Evolutionary conservation across 2,888 invertebrate species (phyloP).

Genomic region (Cryptocheilus praepositus): DNA sequence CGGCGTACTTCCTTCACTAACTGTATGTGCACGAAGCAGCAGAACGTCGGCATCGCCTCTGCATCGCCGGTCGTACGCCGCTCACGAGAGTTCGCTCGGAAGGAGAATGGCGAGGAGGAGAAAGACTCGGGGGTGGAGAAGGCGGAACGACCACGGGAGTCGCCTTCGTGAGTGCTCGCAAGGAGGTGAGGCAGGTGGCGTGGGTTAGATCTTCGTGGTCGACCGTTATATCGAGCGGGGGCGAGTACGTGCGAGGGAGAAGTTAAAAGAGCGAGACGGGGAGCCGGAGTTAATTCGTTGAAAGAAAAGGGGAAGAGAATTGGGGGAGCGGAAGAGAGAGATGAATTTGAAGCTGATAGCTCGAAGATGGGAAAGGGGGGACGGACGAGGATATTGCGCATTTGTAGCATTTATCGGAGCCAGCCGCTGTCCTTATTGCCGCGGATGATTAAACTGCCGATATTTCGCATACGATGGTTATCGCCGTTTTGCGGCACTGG

Average conservation of each 20-base stretch:
- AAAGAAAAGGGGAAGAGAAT: too few relatives aligned
- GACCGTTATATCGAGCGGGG: conserved; percentile 27
- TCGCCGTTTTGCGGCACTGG: conserved; percentile 11
- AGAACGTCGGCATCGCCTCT: background rate
- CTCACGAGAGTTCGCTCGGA: too few relatives aligned
- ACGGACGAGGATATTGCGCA: conserved; percentile 13
- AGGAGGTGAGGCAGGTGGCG: conserved; percentile 27
- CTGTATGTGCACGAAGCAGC: background rate
- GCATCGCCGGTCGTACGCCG: too few relatives aligned
- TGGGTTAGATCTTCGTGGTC: conserved; percentile 22
- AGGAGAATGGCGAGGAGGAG: conserved; percentile 9
- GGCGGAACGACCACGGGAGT: conserved; percentile 29
- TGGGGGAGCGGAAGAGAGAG: background rate
- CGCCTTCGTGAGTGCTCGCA: conserved; percentile 28
- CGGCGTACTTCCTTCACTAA: too few relatives aligned
- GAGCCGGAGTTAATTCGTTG: conserved; percentile 20
- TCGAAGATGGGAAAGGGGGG: conserved; percentile 13
- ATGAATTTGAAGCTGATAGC: conserved; percentile 9
- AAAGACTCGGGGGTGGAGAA: conserved; percentile 14
- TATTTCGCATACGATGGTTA: conserved; percentile 30
- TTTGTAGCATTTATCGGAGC: background rate
- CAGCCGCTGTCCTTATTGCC: conserved; percentile 30
- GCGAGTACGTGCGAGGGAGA: background rate
- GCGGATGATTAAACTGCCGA: conserved; percentile 32
- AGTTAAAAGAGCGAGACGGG: conserved; percentile 13